Base-by-base conservation (phyloP, 2,113 vertebrate species). In the Eurystomus gularis region DNA sequence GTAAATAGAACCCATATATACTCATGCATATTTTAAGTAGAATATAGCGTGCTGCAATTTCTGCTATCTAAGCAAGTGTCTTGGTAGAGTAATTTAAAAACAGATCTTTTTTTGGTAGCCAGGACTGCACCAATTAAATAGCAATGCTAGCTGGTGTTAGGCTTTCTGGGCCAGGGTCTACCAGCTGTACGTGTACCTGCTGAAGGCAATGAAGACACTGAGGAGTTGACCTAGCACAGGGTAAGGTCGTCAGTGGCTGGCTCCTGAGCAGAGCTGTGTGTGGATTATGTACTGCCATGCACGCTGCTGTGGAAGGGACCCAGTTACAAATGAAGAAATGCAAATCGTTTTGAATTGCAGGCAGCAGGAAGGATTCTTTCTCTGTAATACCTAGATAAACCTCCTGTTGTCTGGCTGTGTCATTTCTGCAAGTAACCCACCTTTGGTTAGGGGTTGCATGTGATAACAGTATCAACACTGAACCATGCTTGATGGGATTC, bases 11-110 rank as follows among this genome's bases (percentile, higher is more conserved):
- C 37, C 42, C 61, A 28, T 94, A 65, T 92, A 91, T 91, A 95
- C 94, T 89, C 62, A 68, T 86, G 51, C 1, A 0, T 71, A 91
- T 92, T 70, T 91, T 81, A 75, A 82, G 62, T 48, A 85, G 65
- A 86, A 93, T 91, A 14, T 6, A 51, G 40, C 21, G 39, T 86
- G 35, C 71, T 70, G 80, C 83, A 35, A 17, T 95, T 92, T 94
- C 69, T 97, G 86, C 88, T 61, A 13, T 54, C 80, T 79, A 76
- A 87, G 91, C 94, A 94, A 90, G 26, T 94, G 73, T 42, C 65
- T 82, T 72, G 49, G 37, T 82, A 39, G 49, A 71, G 62, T 65
- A 66, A 77, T 93, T 91, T 91, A 81, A 91, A 80, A 88, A 11
- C 52, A 64, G 57, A 31, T n/a, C 6, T 37, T 70, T 57, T 33